These are phyloP conservation scores for Morpho helenor DNA, from an alignment of 2,888 invertebrate species.

Conservation along the genomic window DNA sequence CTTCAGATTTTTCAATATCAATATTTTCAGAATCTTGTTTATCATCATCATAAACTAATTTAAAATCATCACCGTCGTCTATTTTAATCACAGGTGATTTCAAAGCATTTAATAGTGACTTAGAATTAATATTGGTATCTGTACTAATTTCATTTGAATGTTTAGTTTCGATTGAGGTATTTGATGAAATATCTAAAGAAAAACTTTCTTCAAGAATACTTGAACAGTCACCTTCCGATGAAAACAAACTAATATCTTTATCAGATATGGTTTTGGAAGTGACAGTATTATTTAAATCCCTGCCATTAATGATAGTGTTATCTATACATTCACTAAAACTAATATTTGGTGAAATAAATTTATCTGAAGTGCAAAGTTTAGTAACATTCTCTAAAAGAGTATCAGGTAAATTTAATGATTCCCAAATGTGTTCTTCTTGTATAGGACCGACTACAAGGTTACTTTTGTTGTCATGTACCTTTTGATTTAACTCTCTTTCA, in stretches of 20 bases:
- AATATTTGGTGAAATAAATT: constrained; percentile 57
- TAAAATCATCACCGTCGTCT: constrained; percentile 58
- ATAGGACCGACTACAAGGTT: neutral
- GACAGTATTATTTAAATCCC: constrained; percentile 29
- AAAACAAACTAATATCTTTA: constrained; percentile 65
- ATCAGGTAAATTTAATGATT: constrained; percentile 58
- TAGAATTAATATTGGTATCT: constrained; percentile 40
- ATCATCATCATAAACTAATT: constrained; percentile 60
- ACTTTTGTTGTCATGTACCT: neutral
- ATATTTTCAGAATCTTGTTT: constrained; percentile 24
- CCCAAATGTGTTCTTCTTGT: constrained; percentile 58
- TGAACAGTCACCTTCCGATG: constrained; percentile 70
- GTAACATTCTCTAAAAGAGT: constrained; percentile 48
- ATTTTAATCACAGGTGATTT: constrained; percentile 45
- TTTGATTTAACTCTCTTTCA: neutral
- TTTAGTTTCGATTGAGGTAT: constrained; percentile 63
- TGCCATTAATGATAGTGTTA: neutral
- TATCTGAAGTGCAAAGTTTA: constrained; percentile 42
- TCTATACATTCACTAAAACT: constrained; percentile 50
- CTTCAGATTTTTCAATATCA: constrained; percentile 30
- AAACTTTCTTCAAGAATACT: constrained; percentile 80
- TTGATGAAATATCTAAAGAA: constrained; percentile 70
- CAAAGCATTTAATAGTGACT: constrained; percentile 53
- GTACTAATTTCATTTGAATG: constrained; percentile 23
- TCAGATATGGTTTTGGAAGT: constrained; percentile 35